Base-by-base conservation (phyloP, 2,888 invertebrate genomes). In the Lathronympha strigana region DNA sequence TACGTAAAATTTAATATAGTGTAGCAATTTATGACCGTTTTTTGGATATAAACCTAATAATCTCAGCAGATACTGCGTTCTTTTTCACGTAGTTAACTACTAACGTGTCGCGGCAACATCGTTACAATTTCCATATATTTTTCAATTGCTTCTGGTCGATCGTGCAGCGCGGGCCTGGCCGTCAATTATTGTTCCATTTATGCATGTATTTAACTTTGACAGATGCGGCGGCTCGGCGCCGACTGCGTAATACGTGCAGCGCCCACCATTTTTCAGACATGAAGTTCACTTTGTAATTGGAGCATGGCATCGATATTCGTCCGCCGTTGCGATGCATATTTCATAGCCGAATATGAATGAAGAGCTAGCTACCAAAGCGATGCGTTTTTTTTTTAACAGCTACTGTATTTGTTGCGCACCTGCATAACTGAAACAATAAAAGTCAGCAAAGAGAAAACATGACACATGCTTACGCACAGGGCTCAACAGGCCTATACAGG, bases 261-360 rank as follows among this genome's bases (percentile, higher is more conserved):
- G 71, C 64, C 67, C 64, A 68, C 71, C 68, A 71, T 63, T 70
- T 68, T 58, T 58, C 68, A 71, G 75, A 75, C 74, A 75, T 72
- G 70, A 72, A 66, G 70, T 74, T 78, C 76, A 78, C 74, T 75
- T 71, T 82, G 80, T 82, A 84, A 83, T 86, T 87, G 84, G 80
- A 77, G 71, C 75, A 61, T 69, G 69, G 69, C 80, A 80, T 82
- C 82, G 81, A 85, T 84, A 82, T 83, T 81, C 80, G 80, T 77
- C 76, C 75, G 73, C 69, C 60, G 71, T 73, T 72, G 75, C 74
- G 81, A 80, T 84, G 80, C 81, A 85, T 86, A 84, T 85, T 84
- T 83, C 80, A 82, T 78, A 69, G 68, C 71, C 55, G 69, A 68
- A 73, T 71, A 74, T 70, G 45, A 67, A 67, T 61, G 62, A 62